Evolutionary conservation across 2,113 vertebrate species (phyloP).

Genomic region (Hylia prasina): DNA sequence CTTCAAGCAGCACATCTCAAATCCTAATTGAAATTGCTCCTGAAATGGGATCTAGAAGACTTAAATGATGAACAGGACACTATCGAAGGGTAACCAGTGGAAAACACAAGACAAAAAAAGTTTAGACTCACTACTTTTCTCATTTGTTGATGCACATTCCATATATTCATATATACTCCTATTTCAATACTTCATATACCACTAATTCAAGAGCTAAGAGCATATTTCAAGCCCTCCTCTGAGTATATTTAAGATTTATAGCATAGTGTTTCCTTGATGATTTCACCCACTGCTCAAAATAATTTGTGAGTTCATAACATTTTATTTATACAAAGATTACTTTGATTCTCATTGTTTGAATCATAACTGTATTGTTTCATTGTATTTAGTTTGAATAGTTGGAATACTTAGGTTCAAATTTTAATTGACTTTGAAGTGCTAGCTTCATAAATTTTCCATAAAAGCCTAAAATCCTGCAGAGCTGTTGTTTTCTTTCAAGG

Average conservation of each 20-base stretch:
- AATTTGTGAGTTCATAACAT: neutral
- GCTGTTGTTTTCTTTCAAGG: neutral
- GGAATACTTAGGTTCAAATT: neutral
- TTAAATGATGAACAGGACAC: neutral
- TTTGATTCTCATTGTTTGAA: neutral
- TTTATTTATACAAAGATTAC: neutral
- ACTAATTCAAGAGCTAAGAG: neutral
- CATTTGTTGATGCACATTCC: neutral
- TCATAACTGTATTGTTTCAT: neutral
- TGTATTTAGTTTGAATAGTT: neutral
- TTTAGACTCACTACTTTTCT: neutral
- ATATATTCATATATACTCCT: fast-evolving
- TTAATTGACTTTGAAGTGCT: neutral
- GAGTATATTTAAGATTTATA: neutral
- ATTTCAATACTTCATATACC: neutral
- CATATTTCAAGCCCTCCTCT: neutral
- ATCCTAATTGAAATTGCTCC: neutral
- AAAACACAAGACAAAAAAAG: neutral
- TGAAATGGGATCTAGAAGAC: neutral
- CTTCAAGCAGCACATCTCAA: neutral
- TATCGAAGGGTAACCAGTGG: neutral
- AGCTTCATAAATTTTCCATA: neutral
- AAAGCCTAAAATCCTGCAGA: neutral
- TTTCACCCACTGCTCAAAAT: neutral
- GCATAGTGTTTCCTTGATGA: neutral